Conservation (phyloP, 2,797 vertebrate genomes). For the Discoglossus pictus region DNA sequence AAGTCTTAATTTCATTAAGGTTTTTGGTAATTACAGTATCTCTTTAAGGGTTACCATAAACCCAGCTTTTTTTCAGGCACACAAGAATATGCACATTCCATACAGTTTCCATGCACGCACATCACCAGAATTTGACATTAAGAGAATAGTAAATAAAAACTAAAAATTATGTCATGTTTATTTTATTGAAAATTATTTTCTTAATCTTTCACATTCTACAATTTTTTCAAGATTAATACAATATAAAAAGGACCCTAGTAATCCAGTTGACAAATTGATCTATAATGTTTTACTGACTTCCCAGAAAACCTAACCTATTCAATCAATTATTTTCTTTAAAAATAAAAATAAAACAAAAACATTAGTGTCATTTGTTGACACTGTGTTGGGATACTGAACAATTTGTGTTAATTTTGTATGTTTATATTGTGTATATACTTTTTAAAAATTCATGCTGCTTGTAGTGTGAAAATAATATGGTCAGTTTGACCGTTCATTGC, state of each 20-base stretch:
- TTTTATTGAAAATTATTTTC: constrained; percentile 48
- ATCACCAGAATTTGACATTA: too few species aligned
- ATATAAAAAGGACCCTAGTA: constrained; percentile 45
- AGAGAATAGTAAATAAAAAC: too few species aligned
- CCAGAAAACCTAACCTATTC: constrained; percentile 18
- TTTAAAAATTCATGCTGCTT: constrained; percentile 62
- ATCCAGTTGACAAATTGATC: constrained; percentile 36
- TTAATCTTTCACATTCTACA: constrained; percentile 35
- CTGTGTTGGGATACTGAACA: constrained; percentile 57
- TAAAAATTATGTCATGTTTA: constrained; percentile 23
- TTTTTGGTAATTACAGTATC: too few species aligned
- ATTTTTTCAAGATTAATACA: constrained; percentile 25
- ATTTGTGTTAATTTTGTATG: constrained; percentile 60
- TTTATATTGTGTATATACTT: constrained; percentile 56
- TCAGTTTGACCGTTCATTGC: constrained; percentile 31
- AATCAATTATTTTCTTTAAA: constrained; percentile 50
- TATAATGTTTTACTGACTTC: constrained; percentile 1
- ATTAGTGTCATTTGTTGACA: constrained; percentile 52
- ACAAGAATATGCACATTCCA: too few species aligned
- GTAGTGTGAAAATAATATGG: constrained; percentile 58
- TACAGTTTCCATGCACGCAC: too few species aligned
- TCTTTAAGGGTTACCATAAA: too few species aligned
- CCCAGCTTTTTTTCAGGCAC: too few species aligned
- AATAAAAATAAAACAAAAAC: constrained; percentile 51
- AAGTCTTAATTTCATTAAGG: too few species aligned